phyloP scores from a whole-genome alignment of 37 sponge, comb jelly and placozoan genomes.

The Cladorhizidae sp. region DNA sequence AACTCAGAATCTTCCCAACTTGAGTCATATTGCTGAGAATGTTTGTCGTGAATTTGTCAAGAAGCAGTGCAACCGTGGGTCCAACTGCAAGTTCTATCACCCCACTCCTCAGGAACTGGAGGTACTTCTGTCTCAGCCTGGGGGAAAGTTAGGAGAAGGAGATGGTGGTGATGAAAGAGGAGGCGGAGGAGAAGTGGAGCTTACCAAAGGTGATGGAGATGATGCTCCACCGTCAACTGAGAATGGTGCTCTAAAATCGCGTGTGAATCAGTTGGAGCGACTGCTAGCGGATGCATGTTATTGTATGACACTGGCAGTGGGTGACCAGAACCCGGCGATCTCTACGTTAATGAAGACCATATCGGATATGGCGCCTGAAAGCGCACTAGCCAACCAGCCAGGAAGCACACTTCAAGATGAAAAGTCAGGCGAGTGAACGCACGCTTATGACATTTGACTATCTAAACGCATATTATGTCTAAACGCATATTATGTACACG shows the following conservation, averaged over 20 bases:
- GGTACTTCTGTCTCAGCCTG: slow-evolving; percentile 28
- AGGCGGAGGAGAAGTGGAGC: neutral
- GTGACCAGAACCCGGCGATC: slow-evolving; percentile 63
- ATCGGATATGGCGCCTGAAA: slow-evolving; percentile 54
- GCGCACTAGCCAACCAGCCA: slow-evolving; percentile 48
- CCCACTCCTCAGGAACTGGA: slow-evolving; percentile 42
- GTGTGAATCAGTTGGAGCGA: slow-evolving; percentile 54
- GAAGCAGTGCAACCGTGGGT: slow-evolving; percentile 42
- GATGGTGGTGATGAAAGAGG: neutral
- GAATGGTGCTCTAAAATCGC: slow-evolving; percentile 42
- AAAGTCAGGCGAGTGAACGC: too few relatives aligned
- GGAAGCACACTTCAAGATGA: too few relatives aligned
- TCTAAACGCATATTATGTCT: too few relatives aligned
- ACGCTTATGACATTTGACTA: too few relatives aligned
- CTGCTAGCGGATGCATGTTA: slow-evolving; percentile 68
- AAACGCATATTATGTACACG: neutral
- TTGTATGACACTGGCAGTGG: slow-evolving; percentile 71
- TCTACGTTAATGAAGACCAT: slow-evolving; percentile 55
- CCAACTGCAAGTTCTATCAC: slow-evolving; percentile 50
- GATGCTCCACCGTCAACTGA: slow-evolving; percentile 9
- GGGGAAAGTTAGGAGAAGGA: neutral
- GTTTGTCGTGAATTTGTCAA: slow-evolving; percentile 72
- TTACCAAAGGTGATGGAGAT: neutral
- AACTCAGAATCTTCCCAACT: neutral
- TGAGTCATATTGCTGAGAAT: slow-evolving; percentile 25